Conservation (phyloP, 2,797 vertebrate genomes). For the Sebastes oblongus region DNA sequence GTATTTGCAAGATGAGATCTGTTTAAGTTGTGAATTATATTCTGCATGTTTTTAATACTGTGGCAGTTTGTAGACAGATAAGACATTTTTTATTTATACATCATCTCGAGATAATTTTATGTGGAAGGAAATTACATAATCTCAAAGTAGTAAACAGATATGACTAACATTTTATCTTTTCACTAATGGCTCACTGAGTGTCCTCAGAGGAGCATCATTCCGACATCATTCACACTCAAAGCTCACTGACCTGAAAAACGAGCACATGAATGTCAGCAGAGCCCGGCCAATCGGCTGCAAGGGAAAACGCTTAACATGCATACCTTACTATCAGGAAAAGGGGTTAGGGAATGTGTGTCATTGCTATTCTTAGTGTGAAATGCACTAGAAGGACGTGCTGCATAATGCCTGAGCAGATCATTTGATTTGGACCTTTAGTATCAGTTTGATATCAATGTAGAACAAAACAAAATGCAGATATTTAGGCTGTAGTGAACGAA, state of each 20-base stretch:
- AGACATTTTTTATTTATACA: not conserved
- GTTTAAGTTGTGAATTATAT: conserved; percentile 50
- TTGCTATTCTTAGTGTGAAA: conserved; percentile 67
- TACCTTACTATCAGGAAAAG: conserved; percentile 68
- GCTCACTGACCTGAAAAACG: conserved; percentile 81
- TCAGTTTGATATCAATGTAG: not conserved
- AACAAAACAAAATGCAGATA: not conserved
- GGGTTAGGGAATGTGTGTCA: conserved; percentile 70
- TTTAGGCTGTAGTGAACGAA: not conserved
- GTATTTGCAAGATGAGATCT: conserved; percentile 46
- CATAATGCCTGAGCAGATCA: conserved; percentile 31
- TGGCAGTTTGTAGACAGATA: not conserved
- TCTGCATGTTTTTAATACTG: not conserved
- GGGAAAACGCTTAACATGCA: conserved; percentile 69
- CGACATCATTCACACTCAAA: conserved; percentile 62
- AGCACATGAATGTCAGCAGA: conserved; percentile 71
- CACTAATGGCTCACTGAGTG: conserved; percentile 25
- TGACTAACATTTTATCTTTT: conserved; percentile 31
- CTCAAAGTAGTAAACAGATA: not conserved
- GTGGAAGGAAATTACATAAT: conserved; percentile 11
- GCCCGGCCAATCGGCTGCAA: conserved; percentile 65
- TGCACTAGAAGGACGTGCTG: conserved; percentile 12
- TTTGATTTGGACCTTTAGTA: conserved; percentile 27
- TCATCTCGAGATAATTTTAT: not conserved
- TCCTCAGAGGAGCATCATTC: conserved; percentile 47